Evolutionary conservation across 1,140 invertebrate genomes (phyloP), one percentile per base, ranked within the genome.

Genomic region (Sitobion miscanthi): DNA sequence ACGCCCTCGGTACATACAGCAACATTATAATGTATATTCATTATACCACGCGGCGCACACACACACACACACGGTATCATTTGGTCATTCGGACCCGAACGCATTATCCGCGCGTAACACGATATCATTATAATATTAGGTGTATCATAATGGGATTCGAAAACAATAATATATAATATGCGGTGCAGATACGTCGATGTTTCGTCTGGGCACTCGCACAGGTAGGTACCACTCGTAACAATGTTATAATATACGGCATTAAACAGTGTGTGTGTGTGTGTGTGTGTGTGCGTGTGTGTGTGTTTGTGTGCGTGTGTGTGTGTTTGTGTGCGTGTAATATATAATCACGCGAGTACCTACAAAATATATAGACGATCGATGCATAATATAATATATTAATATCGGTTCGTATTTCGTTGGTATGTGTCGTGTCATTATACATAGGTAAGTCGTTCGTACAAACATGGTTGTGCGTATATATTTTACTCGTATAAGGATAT

Each of bases 41-140:
- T 35, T 35, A 35, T 69, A n/a, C 30, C n/a, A 0, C 62, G 17
- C 62, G 11, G 14, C 30, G n/a, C 38, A 38, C 38, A 38, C 38
- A 38, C 38, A 38, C 30, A 11, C 52, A 54, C 14, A 77, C 11
- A 7, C 30, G 62, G 62, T 17, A 77, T 77, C 62, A 77, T 77
- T 77, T 77, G 62, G 62, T 35, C 30, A 77, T 77, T 77, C 30
- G 62, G 25, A 30, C 57, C 57, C 25, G 57, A 69, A 69, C 62
- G 62, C n/a, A 77, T 77, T 77, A 77, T 77, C 62, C 14, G 62
- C 62, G 62, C 62, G 62, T 77, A 77, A 35, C 62, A 77, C 62
- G n/a, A 77, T 77, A 77, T 77, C 62, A 77, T 77, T 77, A 77
- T 77, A 77, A n/a, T 77, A 77, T 69, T 69, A 62, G 57, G 62